Evolutionary conservation across 2,113 vertebrate species (phyloP), one percentile per base, ranked within the genome.

Genomic region (Rhabdomys dilectus): DNA sequence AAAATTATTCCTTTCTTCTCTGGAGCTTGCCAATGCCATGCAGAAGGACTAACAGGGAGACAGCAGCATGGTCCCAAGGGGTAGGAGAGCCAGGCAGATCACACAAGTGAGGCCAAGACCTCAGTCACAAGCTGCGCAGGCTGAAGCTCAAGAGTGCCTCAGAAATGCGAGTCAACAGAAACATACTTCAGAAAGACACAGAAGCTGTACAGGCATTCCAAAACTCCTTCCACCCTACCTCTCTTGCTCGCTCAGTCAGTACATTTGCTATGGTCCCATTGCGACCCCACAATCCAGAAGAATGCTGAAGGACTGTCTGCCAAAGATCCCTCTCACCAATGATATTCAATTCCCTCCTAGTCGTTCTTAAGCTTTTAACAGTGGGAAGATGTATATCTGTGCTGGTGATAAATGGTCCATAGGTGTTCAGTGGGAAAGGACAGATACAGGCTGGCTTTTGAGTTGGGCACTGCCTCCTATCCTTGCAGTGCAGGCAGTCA

Each of bases 1-100:
- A 90, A 91, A 96, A 97, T 97, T 93, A 96, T 93, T 97, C 98
- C 73, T 87, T 95, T 98, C 98, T 97, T 96, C 97, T 95, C 87
- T n/a, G 62, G 95, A 24, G 45, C 7, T 96, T 97, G 97, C 89
- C 87, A 96, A 93, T 36, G 72, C 76, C 94, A 53, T 26, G 92
- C 84, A 92, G 91, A 62, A 84, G 82, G 77, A 73, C 62, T 17
- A 3, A 48, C 15, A 2, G 91, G 19, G 88, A 88, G 45, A 90
- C 0, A 4, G 92, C 66, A 24, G 85, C 70, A 62, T 15, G 16
- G 81, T 77, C 42, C 89, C 86, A 95, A 89, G 72, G 36, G 29
- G 29, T 39, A 29, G 68, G 58, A 72, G 70, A 82, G 45, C 88
- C 42, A 66, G 51, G 89, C 73, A 0, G 34, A 39, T 85, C 87